Percentiles rank a stretch among this genome's conserved stretches.
Evolutionary conservation across 2,888 invertebrate genomes (phyloP).

Genomic region (Nasonia oneida): DNA sequence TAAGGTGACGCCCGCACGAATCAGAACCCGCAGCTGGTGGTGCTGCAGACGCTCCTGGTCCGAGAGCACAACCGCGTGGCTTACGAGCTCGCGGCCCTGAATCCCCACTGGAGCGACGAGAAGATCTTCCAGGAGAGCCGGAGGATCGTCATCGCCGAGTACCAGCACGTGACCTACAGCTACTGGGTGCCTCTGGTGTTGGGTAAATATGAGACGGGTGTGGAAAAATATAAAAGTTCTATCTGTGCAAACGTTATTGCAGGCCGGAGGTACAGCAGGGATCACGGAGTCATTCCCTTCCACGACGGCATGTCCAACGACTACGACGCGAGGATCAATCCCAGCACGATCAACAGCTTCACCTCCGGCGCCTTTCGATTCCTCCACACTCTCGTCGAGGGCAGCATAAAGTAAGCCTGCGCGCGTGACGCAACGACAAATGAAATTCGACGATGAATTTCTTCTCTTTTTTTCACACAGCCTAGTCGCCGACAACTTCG

Average conservation of each 20-base stretch:
- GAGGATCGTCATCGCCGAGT: conserved; percentile 81
- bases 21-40: conserved; percentile 81
- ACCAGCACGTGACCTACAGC: conserved; percentile 83
- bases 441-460: not conserved
- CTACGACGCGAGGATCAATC: conserved; percentile 81
- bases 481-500: conserved; percentile 53
- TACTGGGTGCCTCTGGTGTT: conserved; percentile 82
- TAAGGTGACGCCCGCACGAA: conserved; percentile 81
- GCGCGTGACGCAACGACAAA: not conserved
- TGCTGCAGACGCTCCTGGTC: conserved; percentile 77
- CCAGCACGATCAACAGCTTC: conserved; percentile 83
- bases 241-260: too few relatives aligned
- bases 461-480: conserved; percentile 12
- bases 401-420: conserved; percentile 72
- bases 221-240: too few relatives aligned
- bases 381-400: conserved; percentile 83
- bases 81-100: conserved; percentile 79
- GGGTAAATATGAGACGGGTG: conserved; percentile 73
- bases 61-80: conserved; percentile 83
- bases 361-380: conserved; percentile 85
- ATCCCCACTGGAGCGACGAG: conserved; percentile 83
- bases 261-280: conserved; percentile 50
- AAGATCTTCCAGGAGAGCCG: conserved; percentile 82
- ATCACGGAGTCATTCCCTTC: conserved; percentile 4
- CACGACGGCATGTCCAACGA: conserved; percentile 67